Base-by-base conservation (phyloP, 2,113 vertebrate genomes). In the Peromyscus polionotus region DNA sequence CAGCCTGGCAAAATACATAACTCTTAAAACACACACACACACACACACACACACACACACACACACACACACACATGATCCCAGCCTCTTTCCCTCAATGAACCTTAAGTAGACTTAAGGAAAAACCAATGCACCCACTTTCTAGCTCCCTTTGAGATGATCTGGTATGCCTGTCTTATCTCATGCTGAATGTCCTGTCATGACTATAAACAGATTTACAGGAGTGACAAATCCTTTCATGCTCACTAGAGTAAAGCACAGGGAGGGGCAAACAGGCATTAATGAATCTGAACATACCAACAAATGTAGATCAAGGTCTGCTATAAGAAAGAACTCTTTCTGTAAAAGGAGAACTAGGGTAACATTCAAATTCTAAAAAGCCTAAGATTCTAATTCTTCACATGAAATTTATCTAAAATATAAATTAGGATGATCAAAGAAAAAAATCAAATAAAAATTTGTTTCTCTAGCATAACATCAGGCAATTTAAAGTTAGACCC, bases 371-470 rank as follows among this genome's bases (percentile, higher is more conserved):
- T 42, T 88, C 48, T 91, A 88, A 91, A 90, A 91, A 81, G 14
- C 39, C 84, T 77, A 63, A n/a, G 54, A 79, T 79, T 84, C 28
- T 76, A 63, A 68, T 85, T 31, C 17, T 45, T 63, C 12, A 65
- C 1, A 13, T 84, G 57, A 84, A 84, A 63, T 84, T 85, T 85
- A 85, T 85, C 81, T 63, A 84, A 65, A 85, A 39, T 11, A 45
- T 45, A 65, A 84, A 85, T 14, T 85, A 42, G 65, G 59, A 65
- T 65, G 13, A 65, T 45, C 81, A 85, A 42, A 45, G 31, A 45
- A n/a, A 80, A 92, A 63, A 89, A 48, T 81, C 36, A 95, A 88
- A 59, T 88, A 88, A 65, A 95, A 95, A 54, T 31, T 61, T 88
- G 65, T 39, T 81, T 92, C 59, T 95, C 36, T 5, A 83, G 42